A percentile compares a stretch with the other conserved stretches of the same genome.
These are phyloP conservation scores for Caenorhabditis inopinata DNA, from an alignment of 1,140 invertebrate genomes.

Conservation along the genomic window DNA sequence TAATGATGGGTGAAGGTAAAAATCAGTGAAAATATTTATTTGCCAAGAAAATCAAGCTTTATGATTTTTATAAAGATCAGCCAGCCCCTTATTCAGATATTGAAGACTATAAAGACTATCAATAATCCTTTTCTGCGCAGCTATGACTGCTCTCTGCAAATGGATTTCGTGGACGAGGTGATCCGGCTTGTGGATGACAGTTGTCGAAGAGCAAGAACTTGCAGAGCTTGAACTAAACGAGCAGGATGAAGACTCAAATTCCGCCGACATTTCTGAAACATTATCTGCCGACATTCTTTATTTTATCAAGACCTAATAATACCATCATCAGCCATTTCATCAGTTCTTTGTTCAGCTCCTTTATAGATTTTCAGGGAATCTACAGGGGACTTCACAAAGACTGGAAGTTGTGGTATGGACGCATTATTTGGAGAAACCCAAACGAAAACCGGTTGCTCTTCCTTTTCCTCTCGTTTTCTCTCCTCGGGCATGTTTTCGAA, in stretches of 20 bases:
- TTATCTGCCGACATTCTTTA: not conserved
- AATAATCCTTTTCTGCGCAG: not conserved
- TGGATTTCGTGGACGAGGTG: not conserved
- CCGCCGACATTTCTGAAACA: not conserved
- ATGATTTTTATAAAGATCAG: not conserved
- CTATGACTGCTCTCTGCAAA: not conserved
- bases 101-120: not conserved
- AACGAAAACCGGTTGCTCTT: not conserved
- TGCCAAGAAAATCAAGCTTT: not conserved
- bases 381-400: not conserved
- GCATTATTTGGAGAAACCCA: not conserved
- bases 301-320: not conserved
- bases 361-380: not conserved
- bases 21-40: not conserved
- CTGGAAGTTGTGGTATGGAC: slow-evolving; percentile 4
- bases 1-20: too few species aligned
- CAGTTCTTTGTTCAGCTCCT: not conserved
- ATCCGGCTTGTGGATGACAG: not conserved
- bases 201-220: not conserved
- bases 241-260: not conserved
- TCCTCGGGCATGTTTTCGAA: not conserved
- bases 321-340: slow-evolving; percentile 1
- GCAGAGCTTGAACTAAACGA: not conserved
- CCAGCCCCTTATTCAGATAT: not conserved
- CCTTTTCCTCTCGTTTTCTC: not conserved